phyloP scores from a whole-genome alignment of 2,888 invertebrate genomes.

The Drosophila merina region DNA sequence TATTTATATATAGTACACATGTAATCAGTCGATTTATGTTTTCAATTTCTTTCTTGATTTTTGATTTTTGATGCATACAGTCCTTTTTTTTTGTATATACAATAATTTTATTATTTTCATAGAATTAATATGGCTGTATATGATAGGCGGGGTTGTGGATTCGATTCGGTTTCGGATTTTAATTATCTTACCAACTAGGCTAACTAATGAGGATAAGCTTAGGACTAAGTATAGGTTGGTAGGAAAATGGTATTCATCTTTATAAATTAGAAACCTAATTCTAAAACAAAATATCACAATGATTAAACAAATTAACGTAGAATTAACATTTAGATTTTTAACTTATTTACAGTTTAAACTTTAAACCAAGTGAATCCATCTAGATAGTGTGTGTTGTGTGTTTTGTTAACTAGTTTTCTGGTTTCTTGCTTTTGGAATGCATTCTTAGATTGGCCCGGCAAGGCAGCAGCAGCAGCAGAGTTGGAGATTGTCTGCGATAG shows the following conservation, averaged over 20 bases:
- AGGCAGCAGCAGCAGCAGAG: constrained; percentile 23
- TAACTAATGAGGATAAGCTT: constrained; percentile 75
- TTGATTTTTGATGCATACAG: constrained; percentile 38
- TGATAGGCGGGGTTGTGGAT: constrained; percentile 37
- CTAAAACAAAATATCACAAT: constrained; percentile 73
- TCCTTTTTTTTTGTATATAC: constrained; percentile 40
- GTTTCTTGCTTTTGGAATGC: constrained; percentile 72
- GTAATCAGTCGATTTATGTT: constrained; percentile 73
- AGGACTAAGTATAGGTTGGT: constrained; percentile 50
- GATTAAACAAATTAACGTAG: constrained; percentile 72
- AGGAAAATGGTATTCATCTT: constrained; percentile 39
- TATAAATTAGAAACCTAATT: constrained; percentile 67
- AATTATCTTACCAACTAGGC: constrained; percentile 60
- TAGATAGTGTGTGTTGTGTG: constrained; percentile 5
- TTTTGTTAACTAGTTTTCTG: constrained; percentile 68
- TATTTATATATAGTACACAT: constrained; percentile 68
- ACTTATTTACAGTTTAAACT: constrained; percentile 56
- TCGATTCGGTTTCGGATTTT: constrained; percentile 34
- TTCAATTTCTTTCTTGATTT: constrained; percentile 29
- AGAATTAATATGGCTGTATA: constrained; percentile 74
- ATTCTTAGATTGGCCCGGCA: constrained; percentile 50
- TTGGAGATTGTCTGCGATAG: constrained; percentile 49
- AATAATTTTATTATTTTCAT: constrained; percentile 42
- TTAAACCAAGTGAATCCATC: constrained; percentile 27
- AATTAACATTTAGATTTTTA: constrained; percentile 33